Evolutionary conservation across 2,797 vertebrate genomes (phyloP), one percentile per base, ranked within the genome.

Genomic region (Mus minutoides): DNA sequence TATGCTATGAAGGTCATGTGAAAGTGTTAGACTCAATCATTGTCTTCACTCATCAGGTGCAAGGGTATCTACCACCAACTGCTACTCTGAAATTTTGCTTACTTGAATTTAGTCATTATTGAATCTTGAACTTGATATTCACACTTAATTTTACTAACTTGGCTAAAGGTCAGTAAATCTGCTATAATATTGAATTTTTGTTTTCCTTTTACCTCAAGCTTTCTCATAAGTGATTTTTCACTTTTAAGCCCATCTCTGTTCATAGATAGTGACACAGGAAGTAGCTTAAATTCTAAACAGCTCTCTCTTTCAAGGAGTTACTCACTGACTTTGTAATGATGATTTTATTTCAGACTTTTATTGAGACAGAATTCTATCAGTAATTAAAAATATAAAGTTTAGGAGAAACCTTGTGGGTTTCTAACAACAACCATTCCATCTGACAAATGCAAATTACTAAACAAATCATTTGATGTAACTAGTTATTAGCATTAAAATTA

Each of bases 401-500:
- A 95, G 76, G 14, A 89, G 14, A 89, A 88, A 52, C 11, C 14
- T 84, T 52, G 43, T 10, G 34, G 82, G 76, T 95, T 93, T 69
- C 49, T 85, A 91, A 17, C 17, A 92, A 37, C 10, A 79, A 12
- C 26, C 24, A 58, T 87, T 88, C 6, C 37, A 62, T 78, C 26
- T 84, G 37, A 80, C 8, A 90, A 89, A 77, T 54, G 19, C 29
- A 94, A 91, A 92, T 97, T 92, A 60, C 0, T 84, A 3, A 90
- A 83, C 67, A 91, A 67, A 7, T 76, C 69, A 94, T 92, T 86
- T 88, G 24, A 77, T 93, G 73, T 82, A 56, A 43, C 71, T 89
- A 91, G 46, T 71, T 93, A 78, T 83, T 7, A 19, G 16, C 71
- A 85, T 82, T 84, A 92, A 92, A 93, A 69, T 88, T 90, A 82